phyloP scores from a whole-genome alignment of 2,113 vertebrate species.

The Eira barbara region DNA sequence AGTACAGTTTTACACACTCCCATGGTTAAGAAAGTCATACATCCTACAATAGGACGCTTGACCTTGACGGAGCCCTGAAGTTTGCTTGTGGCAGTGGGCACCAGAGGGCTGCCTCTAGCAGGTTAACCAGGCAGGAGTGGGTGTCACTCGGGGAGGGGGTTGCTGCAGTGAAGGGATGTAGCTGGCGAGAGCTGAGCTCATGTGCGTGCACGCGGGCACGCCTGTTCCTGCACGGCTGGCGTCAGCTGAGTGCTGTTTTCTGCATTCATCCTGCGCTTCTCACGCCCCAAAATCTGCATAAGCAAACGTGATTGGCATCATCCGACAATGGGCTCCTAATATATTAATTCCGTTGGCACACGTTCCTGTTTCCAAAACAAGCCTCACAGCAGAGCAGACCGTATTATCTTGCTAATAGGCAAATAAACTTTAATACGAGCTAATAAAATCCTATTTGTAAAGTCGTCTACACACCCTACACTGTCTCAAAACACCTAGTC shows the following conservation, averaged over 20 bases:
- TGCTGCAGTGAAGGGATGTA: not conserved
- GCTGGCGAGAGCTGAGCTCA: fast-evolving
- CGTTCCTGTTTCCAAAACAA: not conserved
- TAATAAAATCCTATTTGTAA: not conserved
- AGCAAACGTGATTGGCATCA: not conserved
- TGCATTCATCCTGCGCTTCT: not conserved
- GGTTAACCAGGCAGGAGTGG: fast-evolving
- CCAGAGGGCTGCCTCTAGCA: not conserved
- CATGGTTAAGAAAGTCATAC: not conserved
- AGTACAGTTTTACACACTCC: not conserved
- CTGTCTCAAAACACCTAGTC: not conserved
- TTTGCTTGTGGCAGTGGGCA: not conserved
- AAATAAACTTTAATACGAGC: not conserved
- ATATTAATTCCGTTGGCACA: not conserved
- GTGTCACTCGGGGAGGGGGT: fast-evolving
- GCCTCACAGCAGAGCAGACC: not conserved
- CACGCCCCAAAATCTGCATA: not conserved
- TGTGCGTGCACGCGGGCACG: not conserved
- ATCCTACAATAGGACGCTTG: not conserved
- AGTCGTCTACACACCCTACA: not conserved
- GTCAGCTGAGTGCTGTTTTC: not conserved
- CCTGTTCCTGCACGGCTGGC: not conserved
- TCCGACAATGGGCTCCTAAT: not conserved
- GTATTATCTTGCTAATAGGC: not conserved
- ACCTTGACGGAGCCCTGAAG: not conserved